Conservation (phyloP, 37 sponge, comb jelly and placozoan species). For the Corticium candelabrum region DNA sequence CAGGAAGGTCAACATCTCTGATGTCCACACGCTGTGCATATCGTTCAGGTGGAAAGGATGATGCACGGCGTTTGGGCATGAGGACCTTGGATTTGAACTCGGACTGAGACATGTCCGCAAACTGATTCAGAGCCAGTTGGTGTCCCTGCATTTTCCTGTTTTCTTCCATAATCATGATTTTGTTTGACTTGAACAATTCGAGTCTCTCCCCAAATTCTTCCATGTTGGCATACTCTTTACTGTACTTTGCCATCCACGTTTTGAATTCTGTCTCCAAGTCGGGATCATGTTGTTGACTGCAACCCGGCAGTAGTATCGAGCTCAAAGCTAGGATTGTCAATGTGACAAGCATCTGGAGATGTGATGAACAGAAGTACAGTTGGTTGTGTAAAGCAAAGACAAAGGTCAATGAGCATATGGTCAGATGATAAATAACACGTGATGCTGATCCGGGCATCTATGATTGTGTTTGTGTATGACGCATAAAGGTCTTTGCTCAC, state of each 20-base stretch:
- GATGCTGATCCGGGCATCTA: no score
- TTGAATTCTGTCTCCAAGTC: not conserved
- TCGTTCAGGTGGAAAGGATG: not conserved
- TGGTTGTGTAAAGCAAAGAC: no score
- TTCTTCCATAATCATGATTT: not conserved
- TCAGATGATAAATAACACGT: no score
- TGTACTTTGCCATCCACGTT: not conserved
- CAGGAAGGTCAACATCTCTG: conserved; percentile 8
- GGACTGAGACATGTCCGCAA: conserved; percentile 51
- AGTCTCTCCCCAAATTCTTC: not conserved
- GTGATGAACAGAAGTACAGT: no score
- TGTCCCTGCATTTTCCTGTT: not conserved
- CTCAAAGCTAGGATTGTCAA: no score
- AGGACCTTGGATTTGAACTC: conserved; percentile 54
- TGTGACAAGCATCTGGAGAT: no score
- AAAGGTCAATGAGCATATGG: no score
- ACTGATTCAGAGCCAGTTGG: conserved; percentile 37
- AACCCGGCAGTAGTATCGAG: no score
- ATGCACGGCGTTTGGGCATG: conserved; percentile 31
- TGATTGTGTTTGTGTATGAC: no score
- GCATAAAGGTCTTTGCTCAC: no score
- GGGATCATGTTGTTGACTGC: no score
- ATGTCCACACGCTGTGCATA: not conserved
- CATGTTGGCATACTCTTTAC: not conserved
- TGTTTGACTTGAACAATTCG: not conserved